A percentile compares a stretch with the other conserved stretches of the same genome.
These are phyloP conservation scores for Schlechtendalia chinensis DNA, from an alignment of 1,140 invertebrate genomes.

Conservation along the genomic window DNA sequence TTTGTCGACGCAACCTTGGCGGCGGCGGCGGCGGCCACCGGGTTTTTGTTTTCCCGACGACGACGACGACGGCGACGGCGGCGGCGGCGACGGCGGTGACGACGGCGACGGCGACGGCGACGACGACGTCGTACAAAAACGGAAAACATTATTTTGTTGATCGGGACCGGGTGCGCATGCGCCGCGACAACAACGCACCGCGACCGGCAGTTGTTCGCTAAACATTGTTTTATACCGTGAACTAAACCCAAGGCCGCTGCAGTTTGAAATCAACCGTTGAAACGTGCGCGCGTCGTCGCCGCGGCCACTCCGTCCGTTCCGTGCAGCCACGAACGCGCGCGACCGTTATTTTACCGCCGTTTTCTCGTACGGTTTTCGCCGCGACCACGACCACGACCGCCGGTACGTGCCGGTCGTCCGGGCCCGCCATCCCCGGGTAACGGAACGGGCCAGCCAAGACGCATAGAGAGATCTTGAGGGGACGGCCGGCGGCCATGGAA, in stretches of 20 bases:
- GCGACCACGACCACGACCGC: too few relatives aligned
- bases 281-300: neutral
- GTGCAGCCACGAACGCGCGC: neutral
- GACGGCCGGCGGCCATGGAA: conserved; percentile 1
- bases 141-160: conserved; percentile 49
- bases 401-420: too few relatives aligned
- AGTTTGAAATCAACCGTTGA: conserved; percentile 39
- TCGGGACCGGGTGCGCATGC: conserved; percentile 42
- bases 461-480: too few relatives aligned
- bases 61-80: neutral
- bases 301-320: neutral
- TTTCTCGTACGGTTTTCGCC: neutral
- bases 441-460: too few relatives aligned
- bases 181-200: conserved; percentile 43
- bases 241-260: conserved; percentile 44
- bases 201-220: conserved; percentile 43
- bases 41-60: neutral
- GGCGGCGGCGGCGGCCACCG: neutral
- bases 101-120: neutral
- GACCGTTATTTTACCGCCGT: neutral
- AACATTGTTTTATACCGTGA: conserved; percentile 49
- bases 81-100: neutral
- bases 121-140: conserved; percentile 21
- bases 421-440: too few relatives aligned
- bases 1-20: conserved; percentile 36